Evolutionary conservation across 2,888 invertebrate species (phyloP).

Genomic region (Ommatoiulus sabulosus): DNA sequence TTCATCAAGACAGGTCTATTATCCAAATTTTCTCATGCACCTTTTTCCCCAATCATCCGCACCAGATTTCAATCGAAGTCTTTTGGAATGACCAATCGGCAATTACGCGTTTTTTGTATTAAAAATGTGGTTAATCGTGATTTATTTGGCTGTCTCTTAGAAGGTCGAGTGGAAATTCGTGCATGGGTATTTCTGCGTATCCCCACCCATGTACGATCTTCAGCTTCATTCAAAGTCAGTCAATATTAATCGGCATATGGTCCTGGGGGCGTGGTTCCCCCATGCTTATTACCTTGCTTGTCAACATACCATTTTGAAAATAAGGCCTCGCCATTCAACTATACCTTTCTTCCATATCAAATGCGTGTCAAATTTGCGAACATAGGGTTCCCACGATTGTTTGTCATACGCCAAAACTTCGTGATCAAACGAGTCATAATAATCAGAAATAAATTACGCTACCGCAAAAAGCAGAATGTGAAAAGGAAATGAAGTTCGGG

Average conservation of each 20-base stretch:
- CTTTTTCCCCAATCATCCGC: not conserved
- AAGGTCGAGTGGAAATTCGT: slow-evolving; percentile 3
- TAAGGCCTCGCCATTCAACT: not conserved
- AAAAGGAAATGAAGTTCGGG: not conserved
- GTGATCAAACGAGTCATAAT: not conserved
- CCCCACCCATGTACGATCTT: slow-evolving; percentile 2
- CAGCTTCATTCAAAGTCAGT: slow-evolving; percentile 20
- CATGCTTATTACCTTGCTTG: slow-evolving; percentile 33
- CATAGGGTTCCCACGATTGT: not conserved
- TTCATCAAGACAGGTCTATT: not conserved
- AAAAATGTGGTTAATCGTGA: slow-evolving; percentile 15
- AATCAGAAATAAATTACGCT: not conserved
- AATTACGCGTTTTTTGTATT: not conserved
- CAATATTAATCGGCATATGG: not conserved
- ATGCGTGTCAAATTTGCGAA: slow-evolving; percentile 28
- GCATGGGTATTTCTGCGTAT: not conserved
- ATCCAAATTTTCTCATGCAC: not conserved
- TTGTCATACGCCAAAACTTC: not conserved
- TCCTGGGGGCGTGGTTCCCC: not conserved
- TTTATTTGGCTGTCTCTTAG: slow-evolving; percentile 2
- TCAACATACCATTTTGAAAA: not conserved
- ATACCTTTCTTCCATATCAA: not conserved
- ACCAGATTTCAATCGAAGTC: not conserved
- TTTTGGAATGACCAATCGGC: not conserved
- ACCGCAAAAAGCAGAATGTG: not conserved